These are phyloP conservation scores for Drosophila bipectinata DNA, from an alignment of 1,140 invertebrate species.

Conservation along the genomic window DNA sequence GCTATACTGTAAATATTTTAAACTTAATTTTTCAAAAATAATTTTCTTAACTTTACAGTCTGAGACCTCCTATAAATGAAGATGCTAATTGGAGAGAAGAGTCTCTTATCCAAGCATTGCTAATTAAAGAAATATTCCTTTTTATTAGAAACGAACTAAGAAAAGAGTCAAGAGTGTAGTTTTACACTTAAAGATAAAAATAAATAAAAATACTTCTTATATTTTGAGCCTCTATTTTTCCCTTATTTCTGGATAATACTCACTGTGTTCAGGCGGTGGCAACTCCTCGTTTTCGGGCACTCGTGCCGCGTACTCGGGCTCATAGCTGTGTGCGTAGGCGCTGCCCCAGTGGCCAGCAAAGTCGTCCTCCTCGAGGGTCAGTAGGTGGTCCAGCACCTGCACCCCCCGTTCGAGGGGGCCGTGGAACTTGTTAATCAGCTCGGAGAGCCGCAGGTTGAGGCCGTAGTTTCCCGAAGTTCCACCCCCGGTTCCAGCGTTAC, in stretches of 20 bases:
- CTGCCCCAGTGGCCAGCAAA: constrained; percentile 82
- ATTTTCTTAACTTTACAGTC: background rate
- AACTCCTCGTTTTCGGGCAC: constrained; percentile 72
- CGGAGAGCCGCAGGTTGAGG: constrained; percentile 84
- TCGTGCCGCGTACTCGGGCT: constrained; percentile 66
- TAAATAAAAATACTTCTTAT: too few relatives aligned
- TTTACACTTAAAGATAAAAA: background rate
- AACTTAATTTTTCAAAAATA: background rate
- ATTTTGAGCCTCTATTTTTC: too few relatives aligned
- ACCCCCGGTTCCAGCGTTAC: constrained; percentile 19
- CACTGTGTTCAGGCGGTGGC: constrained; percentile 62
- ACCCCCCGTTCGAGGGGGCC: constrained; percentile 83
- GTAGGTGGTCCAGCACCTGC: constrained; percentile 85
- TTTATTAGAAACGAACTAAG: background rate
- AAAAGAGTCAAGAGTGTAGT: background rate
- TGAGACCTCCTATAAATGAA: background rate
- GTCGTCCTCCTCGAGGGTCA: constrained; percentile 84
- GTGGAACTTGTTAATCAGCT: constrained; percentile 84
- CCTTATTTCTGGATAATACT: constrained; percentile 24
- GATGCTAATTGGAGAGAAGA: background rate
- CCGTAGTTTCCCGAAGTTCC: constrained; percentile 74
- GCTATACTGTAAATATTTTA: too few relatives aligned
- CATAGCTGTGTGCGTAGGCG: constrained; percentile 79
- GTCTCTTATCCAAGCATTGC: background rate
- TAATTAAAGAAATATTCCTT: background rate